Evolutionary conservation across 2,113 vertebrate species (phyloP), one percentile per base, ranked within the genome.

Genomic region (Lophius piscatorius): DNA sequence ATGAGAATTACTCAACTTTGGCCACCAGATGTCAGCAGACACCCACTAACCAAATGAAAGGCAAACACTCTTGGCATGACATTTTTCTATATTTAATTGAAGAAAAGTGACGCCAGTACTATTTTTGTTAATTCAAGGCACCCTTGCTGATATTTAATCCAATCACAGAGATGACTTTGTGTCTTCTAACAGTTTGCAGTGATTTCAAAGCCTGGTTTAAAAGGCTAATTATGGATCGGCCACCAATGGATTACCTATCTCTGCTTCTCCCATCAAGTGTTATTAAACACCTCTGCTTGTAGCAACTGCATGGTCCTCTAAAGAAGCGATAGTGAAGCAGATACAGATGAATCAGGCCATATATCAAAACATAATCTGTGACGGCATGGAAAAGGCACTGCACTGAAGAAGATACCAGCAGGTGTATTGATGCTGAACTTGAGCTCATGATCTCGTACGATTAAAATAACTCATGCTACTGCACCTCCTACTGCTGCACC

Each of bases 1-100:
- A n/a, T 31, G 1, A 6, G 33, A 29, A 8, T 4, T 51, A 28
- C 20, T 14, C 10, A 1, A 20, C 20, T 34, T 39, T 42, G 17
- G 17, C 85, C 89, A 87, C 71, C 49, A 89, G 87, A 76, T 52
- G 85, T 48, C 71, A 73, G 77, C 79, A 90, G n/a, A 83, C 46
- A 39, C 77, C 11, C 31, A 33, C 8, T 11, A 9, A 11, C 10
- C n/a, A n/a, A n/a, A n/a, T n/a, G n/a, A n/a, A n/a, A n/a, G n/a
- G n/a, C n/a, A n/a, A n/a, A n/a, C n/a, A n/a, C n/a, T n/a, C n/a
- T n/a, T n/a, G n/a, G n/a, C 4, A 28, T 28, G 26, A 28, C 26
- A 8, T 3, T 33, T 33, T 33, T 9, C 10, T 10, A 1, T 5
- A 18, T n/a, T n/a, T 5, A 2, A 22, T 2, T 34, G 16, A 13